A percentile compares a stretch with the other conserved stretches of the same genome.
phyloP scores from a whole-genome alignment of 2,888 invertebrate species.

The Microctonus hyperodae region DNA sequence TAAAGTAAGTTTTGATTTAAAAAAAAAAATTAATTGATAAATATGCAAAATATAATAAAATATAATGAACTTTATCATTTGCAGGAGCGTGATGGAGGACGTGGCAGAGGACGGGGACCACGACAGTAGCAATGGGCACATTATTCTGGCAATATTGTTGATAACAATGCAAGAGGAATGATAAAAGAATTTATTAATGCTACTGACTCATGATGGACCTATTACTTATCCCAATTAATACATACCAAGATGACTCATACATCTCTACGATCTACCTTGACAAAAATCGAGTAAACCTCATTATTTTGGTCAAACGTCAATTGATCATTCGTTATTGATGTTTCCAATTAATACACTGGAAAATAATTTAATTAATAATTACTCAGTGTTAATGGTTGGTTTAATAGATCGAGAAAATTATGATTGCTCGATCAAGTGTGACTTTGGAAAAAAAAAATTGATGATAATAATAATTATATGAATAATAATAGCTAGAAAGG shows the following conservation, averaged over 20 bases:
- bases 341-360: background rate
- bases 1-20: slow-evolving; percentile 47
- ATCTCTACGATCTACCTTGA: slow-evolving; percentile 1
- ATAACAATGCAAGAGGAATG: slow-evolving; percentile 42
- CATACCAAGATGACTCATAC: slow-evolving; percentile 1
- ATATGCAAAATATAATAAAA: no score
- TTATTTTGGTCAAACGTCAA: slow-evolving; percentile 24
- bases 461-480: slow-evolving; percentile 27
- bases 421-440: slow-evolving; percentile 17
- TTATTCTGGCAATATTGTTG: slow-evolving; percentile 31
- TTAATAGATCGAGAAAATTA: slow-evolving; percentile 30
- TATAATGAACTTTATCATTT: slow-evolving; percentile 19
- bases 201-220: slow-evolving; percentile 32
- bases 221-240: slow-evolving; percentile 28
- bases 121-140: slow-evolving; percentile 58
- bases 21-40: background rate
- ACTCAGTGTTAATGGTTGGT: slow-evolving; percentile 28
- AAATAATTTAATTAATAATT: slow-evolving; percentile 24
- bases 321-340: slow-evolving; percentile 13
- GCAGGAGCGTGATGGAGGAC: slow-evolving; percentile 57
- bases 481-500: slow-evolving; percentile 12
- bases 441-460: slow-evolving; percentile 21
- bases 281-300: slow-evolving; percentile 20
- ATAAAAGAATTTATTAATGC: slow-evolving; percentile 39
- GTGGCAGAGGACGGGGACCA: slow-evolving; percentile 58